These are phyloP conservation scores for Ligdia adustata DNA, from an alignment of 2,888 invertebrate genomes.

Conservation along the genomic window DNA sequence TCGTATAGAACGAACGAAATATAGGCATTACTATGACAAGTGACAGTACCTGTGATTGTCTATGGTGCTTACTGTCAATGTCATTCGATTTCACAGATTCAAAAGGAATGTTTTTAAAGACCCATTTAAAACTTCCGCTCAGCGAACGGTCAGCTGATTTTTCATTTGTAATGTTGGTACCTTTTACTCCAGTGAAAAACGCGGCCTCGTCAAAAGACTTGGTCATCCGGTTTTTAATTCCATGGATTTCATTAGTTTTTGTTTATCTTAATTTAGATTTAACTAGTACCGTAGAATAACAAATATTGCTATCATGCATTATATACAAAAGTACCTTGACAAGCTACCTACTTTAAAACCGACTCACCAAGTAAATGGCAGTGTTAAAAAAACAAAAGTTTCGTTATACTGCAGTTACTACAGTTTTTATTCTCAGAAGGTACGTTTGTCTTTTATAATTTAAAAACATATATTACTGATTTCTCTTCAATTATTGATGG, in stretches of 20 bases:
- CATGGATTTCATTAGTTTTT: conserved; percentile 37
- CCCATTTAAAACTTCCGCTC: neutral
- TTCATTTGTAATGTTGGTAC: conserved; percentile 61
- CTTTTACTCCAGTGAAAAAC: conserved; percentile 49
- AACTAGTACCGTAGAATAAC: conserved; percentile 26
- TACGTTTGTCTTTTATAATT: conserved; percentile 53
- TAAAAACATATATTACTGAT: neutral
- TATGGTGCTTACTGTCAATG: no score
- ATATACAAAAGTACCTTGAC: conserved; percentile 74
- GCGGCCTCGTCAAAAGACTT: conserved; percentile 52
- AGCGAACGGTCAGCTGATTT: conserved; percentile 73
- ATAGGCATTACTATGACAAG: neutral
- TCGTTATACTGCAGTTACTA: conserved; percentile 88
- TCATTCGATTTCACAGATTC: no score
- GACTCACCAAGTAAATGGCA: conserved; percentile 49
- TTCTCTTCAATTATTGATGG: no score
- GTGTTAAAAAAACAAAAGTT: conserved; percentile 73
- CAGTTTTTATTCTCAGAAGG: conserved; percentile 91
- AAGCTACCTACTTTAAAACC: conserved; percentile 57
- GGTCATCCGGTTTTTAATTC: conserved; percentile 41
- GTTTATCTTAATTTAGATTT: conserved; percentile 32
- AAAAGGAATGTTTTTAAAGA: neutral
- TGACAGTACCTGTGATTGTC: no score
- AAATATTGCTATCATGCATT: conserved; percentile 61
- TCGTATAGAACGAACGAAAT: neutral